Conservation (phyloP, 2,797 vertebrate species). For the Eutrigla gurnardus region DNA sequence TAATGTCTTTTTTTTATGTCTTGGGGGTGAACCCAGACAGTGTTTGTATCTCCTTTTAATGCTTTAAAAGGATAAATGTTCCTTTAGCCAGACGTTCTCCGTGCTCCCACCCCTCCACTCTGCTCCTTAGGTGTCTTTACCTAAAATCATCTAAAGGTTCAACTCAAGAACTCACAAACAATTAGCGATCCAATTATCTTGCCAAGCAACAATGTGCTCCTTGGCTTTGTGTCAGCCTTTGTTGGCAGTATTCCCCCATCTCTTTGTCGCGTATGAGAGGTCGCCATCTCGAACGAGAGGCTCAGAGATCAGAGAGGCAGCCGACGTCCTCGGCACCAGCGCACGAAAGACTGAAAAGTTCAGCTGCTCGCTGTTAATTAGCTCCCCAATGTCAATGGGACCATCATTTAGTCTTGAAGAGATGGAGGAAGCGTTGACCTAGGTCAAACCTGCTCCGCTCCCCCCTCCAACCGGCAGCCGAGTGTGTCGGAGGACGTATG, state of each 20-base stretch:
- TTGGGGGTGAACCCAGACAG: neutral
- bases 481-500: constrained; percentile 13
- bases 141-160: constrained; percentile 35
- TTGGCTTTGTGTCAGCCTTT: constrained; percentile 46
- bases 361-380: constrained; percentile 72
- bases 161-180: constrained; percentile 54
- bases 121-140: constrained; percentile 7
- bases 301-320: constrained; percentile 61
- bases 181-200: constrained; percentile 75
- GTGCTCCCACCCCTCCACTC: constrained; percentile 7
- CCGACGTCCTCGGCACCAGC: constrained; percentile 23
- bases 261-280: constrained; percentile 52
- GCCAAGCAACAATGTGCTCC: constrained; percentile 43
- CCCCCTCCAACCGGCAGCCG: constrained; percentile 13
- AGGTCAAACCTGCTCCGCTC: constrained; percentile 34
- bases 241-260: constrained; percentile 5
- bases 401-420: constrained; percentile 52
- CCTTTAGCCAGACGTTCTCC: neutral
- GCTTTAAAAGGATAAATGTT: constrained; percentile 26
- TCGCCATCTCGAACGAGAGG: constrained; percentile 52
- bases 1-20: too few relatives aligned
- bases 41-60: constrained; percentile 7
- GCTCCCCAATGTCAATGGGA: constrained; percentile 63
- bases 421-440: constrained; percentile 50
- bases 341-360: constrained; percentile 47